Evolutionary conservation across 1,140 invertebrate species (phyloP), one percentile per base, ranked within the genome.

Genomic region (Dendroctonus valens): DNA sequence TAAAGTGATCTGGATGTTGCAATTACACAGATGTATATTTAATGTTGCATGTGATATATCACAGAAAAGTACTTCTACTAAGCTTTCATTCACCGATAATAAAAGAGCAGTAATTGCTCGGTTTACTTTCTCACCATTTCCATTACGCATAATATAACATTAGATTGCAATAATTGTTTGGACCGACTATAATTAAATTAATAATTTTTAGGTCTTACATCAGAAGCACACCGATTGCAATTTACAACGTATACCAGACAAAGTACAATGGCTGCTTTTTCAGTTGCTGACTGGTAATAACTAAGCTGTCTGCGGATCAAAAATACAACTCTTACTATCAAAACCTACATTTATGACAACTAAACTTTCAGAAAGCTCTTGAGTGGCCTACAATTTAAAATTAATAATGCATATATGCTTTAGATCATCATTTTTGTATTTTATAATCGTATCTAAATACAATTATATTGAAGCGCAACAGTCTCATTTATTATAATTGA

Each of bases 121-220:
- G 50, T 52, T 15, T 26, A 52, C 50, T 52, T 52, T 52, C 50
- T 52, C 50, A 52, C 50, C 50, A 26, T 52, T 52, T 52, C n/a
- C 50, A 52, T 52, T 52, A 52, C 50, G 50, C 50, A 52, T 52
- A 52, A n/a, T 48, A 14, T 48, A 48, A 52, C 50, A 52, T n/a
- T 52, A 52, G 8, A 52, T 52, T 52, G 12, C n/a, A 26, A 26
- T 26, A 26, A 52, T 52, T 52, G 50, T 52, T 52, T 52, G 12
- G 50, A 9, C 37, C n/a, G 50, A 26, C n/a, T 14, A 26, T 52
- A 52, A 52, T 52, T 52, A 52, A 52, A 52, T 52, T 14, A 52
- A 15, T 52, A 14, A 52, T 52, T 52, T 9, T 26, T 26, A 26
- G 26, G 26, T 26, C 26, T 52, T 52, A 14, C 50, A 52, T 52